Conservation (phyloP, 1,140 invertebrate species). For the Drosophila nigrodunni region DNA sequence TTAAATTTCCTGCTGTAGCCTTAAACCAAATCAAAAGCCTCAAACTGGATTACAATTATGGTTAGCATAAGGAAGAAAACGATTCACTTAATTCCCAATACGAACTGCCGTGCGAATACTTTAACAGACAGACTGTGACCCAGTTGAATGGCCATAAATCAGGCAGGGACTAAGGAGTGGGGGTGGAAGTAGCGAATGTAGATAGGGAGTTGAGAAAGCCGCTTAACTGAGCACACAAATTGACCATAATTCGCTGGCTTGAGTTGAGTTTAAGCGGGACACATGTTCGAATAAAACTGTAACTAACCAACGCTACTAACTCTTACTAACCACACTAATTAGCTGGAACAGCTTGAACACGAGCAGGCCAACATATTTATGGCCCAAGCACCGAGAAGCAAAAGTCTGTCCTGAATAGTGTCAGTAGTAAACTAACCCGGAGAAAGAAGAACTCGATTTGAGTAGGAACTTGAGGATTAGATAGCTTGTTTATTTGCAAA, state of each 20-base stretch:
- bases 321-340: slow-evolving; percentile 25
- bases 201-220: neutral
- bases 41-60: slow-evolving; percentile 85
- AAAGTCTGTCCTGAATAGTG: neutral
- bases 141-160: neutral
- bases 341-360: neutral
- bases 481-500: too few species aligned
- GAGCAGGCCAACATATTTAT: slow-evolving; percentile 9
- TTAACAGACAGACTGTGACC: neutral
- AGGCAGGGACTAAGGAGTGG: too few species aligned
- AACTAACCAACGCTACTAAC: slow-evolving; percentile 37
- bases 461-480: too few species aligned
- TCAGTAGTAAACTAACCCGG: neutral
- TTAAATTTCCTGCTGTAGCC: slow-evolving; percentile 49
- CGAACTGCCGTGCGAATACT: neutral
- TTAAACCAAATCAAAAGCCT: slow-evolving; percentile 70
- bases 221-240: slow-evolving; percentile 37
- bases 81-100: slow-evolving; percentile 11
- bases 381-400: neutral
- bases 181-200: too few species aligned
- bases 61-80: slow-evolving; percentile 51
- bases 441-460: too few species aligned
- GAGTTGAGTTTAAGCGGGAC: slow-evolving; percentile 4
- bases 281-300: slow-evolving; percentile 30
- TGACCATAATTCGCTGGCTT: slow-evolving; percentile 31